phyloP scores from a whole-genome alignment of 2,797 vertebrate species.

The Dromococcyx pavoninus region DNA sequence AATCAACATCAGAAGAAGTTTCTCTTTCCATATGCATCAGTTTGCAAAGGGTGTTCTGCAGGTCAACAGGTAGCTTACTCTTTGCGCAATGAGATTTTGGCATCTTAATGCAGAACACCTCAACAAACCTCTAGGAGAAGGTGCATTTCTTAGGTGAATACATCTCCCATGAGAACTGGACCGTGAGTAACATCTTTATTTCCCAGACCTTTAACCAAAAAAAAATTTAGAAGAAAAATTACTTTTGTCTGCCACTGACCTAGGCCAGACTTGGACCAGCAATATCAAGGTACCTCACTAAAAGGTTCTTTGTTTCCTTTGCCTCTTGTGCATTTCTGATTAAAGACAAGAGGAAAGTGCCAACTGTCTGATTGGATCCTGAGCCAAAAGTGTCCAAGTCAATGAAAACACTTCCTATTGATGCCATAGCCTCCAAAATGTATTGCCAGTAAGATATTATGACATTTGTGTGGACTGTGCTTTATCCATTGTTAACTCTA shows the following conservation, averaged over 20 bases:
- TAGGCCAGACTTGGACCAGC: not conserved
- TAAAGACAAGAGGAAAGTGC: constrained; percentile 6
- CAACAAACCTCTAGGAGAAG: not conserved
- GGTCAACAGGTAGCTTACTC: constrained; percentile 3
- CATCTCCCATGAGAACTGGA: not conserved
- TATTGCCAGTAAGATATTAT: not conserved
- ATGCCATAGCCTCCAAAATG: not conserved
- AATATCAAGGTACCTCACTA: not conserved
- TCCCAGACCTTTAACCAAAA: not conserved
- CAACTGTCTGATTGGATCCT: not conserved
- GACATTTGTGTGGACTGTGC: not conserved
- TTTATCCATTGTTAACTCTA: not conserved
- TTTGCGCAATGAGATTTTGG: not conserved
- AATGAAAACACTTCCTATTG: not conserved
- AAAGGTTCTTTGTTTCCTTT: constrained; percentile 15
- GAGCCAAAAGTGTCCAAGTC: not conserved
- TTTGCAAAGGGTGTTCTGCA: not conserved
- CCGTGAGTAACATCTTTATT: not conserved
- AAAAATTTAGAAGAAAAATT: not conserved
- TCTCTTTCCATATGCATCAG: constrained; percentile 32
- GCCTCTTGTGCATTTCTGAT: not conserved
- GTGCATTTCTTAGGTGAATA: not conserved
- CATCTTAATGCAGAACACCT: not conserved
- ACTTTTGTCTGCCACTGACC: not conserved
- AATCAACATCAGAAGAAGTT: constrained; percentile 31